Percentiles rank a stretch among this genome's conserved stretches.
Evolutionary conservation across 2,113 vertebrate species (phyloP).

Genomic region (Athene cunicularia): DNA sequence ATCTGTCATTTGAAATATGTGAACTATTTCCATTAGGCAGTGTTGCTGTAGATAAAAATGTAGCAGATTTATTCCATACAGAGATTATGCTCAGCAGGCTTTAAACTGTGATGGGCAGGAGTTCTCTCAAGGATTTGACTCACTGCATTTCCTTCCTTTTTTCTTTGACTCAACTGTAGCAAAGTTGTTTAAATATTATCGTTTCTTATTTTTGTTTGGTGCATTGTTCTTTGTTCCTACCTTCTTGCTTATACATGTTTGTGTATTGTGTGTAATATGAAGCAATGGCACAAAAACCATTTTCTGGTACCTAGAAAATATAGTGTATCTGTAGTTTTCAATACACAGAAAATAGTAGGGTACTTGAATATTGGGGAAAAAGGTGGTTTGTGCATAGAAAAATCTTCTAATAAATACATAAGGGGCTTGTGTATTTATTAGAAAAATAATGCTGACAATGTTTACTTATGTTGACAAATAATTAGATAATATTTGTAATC

Average conservation of each 20-base stretch:
- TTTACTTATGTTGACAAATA: background rate
- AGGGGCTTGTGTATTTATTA: background rate
- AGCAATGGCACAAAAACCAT: background rate
- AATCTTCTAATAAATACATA: background rate
- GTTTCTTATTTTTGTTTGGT: background rate
- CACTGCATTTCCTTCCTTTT: background rate
- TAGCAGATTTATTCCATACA: background rate
- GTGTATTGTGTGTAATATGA: background rate
- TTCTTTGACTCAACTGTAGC: background rate
- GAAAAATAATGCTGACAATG: too few species aligned
- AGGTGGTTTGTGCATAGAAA: background rate
- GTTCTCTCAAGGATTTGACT: background rate
- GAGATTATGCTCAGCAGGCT: background rate
- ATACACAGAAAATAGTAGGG: background rate
- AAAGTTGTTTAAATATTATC: background rate
- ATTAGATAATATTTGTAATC: background rate
- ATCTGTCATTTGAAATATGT: background rate
- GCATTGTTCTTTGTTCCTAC: background rate
- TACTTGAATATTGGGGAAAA: background rate
- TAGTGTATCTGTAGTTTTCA: background rate
- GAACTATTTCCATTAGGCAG: background rate
- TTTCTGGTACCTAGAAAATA: background rate
- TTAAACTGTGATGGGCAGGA: background rate
- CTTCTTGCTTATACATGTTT: background rate
- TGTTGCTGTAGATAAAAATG: background rate